These are phyloP conservation scores for Mus spretus DNA, from an alignment of 2,797 vertebrate genomes.

Conservation along the genomic window DNA sequence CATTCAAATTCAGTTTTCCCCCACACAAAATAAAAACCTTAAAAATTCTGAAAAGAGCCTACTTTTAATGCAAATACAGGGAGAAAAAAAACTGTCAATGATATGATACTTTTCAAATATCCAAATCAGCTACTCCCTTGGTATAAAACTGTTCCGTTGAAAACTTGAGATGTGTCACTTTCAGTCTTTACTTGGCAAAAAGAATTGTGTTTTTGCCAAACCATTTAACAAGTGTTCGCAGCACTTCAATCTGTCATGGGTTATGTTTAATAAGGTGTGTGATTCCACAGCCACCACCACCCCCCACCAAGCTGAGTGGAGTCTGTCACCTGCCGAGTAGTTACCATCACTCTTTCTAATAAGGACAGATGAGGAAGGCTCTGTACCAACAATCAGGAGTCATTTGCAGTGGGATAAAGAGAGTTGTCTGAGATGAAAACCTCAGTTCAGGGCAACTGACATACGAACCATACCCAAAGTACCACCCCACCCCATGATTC, in stretches of 20 bases:
- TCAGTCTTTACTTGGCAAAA: slow-evolving; percentile 73
- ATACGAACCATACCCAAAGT: not conserved
- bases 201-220: slow-evolving; percentile 74
- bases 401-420: not conserved
- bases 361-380: not conserved
- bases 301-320: slow-evolving; percentile 37
- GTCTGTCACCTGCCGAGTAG: slow-evolving; percentile 63
- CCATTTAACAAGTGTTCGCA: slow-evolving; percentile 65
- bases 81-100: not conserved
- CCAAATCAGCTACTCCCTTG: slow-evolving; percentile 46
- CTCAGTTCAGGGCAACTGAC: not conserved
- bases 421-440: not conserved
- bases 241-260: slow-evolving; percentile 71
- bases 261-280: slow-evolving; percentile 59
- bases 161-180: slow-evolving; percentile 65
- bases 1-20: slow-evolving; percentile 31
- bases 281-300: slow-evolving; percentile 20
- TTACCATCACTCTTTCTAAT: slow-evolving; percentile 50
- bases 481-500: not conserved
- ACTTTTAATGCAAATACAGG: slow-evolving; percentile 55
- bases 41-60: slow-evolving; percentile 6
- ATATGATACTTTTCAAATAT: slow-evolving; percentile 7
- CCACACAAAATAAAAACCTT: slow-evolving; percentile 38
- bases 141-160: slow-evolving; percentile 19
- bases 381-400: not conserved